Evolutionary conservation across 1,140 invertebrate genomes (phyloP).

Genomic region (Mizuhopecten yessoensis): DNA sequence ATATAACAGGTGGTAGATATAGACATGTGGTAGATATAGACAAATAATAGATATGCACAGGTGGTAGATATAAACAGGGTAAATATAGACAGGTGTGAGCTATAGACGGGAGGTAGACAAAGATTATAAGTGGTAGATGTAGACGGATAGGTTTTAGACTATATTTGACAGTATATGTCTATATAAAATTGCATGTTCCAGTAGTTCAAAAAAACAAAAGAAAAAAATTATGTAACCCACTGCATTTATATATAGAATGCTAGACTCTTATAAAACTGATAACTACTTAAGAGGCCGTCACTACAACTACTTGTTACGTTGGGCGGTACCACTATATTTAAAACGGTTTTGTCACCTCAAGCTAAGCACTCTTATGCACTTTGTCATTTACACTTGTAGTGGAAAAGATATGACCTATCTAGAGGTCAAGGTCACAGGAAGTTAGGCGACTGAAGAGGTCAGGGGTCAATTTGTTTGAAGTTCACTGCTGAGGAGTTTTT

Average conservation of each 20-base stretch:
- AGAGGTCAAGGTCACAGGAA: conserved; percentile 31
- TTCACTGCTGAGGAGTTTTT: not conserved
- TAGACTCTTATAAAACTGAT: conserved; percentile 2
- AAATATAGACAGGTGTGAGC: too few species aligned
- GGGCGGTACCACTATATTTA: conserved; percentile 24
- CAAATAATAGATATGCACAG: too few species aligned
- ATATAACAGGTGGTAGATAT: too few species aligned
- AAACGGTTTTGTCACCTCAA: conserved; percentile 11
- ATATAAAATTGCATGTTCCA: not conserved
- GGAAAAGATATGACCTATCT: not conserved
- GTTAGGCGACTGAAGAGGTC: conserved; percentile 3
- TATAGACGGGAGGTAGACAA: too few species aligned
- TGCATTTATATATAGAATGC: not conserved
- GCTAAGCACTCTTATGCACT: conserved; percentile 20
- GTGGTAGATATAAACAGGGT: too few species aligned
- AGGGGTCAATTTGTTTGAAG: not conserved
- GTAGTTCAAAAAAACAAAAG: not conserved
- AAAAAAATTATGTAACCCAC: not conserved
- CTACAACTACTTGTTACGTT: not conserved
- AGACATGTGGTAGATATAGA: too few species aligned
- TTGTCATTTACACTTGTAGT: not conserved
- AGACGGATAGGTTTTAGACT: too few species aligned
- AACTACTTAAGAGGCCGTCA: not conserved
- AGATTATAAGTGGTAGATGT: too few species aligned
- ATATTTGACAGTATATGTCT: not conserved